Evolutionary conservation across 2,888 invertebrate species (phyloP).

Genomic region (Eubasilissa splendida): DNA sequence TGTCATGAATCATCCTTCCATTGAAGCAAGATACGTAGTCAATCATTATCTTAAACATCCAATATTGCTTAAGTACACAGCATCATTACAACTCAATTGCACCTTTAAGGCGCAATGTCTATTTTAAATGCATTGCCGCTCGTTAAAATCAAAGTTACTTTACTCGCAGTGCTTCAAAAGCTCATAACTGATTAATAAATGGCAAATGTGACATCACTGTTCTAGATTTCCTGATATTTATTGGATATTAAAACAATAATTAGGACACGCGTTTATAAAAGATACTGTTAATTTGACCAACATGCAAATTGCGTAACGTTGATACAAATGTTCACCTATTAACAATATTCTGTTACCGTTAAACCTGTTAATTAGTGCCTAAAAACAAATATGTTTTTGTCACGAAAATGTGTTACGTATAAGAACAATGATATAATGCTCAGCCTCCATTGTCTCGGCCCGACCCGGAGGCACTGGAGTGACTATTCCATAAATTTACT

Average conservation of each 20-base stretch:
- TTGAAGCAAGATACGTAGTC: slow-evolving; percentile 4
- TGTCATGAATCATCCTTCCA: slow-evolving; percentile 22
- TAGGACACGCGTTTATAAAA: background rate
- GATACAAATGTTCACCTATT: slow-evolving; percentile 19
- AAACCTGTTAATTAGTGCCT: slow-evolving; percentile 39
- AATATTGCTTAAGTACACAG: no score
- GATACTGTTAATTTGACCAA: slow-evolving; percentile 17
- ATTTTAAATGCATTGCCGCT: no score
- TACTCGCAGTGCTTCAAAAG: no score
- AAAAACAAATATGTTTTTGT: slow-evolving; percentile 35
- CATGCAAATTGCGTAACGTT: slow-evolving; percentile 7
- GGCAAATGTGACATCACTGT: background rate
- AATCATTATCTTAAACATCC: no score
- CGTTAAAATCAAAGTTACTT: no score
- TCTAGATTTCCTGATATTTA: slow-evolving; percentile 28
- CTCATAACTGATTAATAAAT: no score
- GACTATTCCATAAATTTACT: slow-evolving; percentile 32
- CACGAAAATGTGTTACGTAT: slow-evolving; percentile 27
- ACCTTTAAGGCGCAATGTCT: no score
- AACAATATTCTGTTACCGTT: slow-evolving; percentile 19
- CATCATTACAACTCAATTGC: no score
- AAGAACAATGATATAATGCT: slow-evolving; percentile 3
- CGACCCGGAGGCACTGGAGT: slow-evolving; percentile 5
- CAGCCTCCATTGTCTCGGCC: slow-evolving; percentile 10
- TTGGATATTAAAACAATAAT: slow-evolving; percentile 19